Conservation (phyloP, 1,140 invertebrate species). For the Lamellibrachia luymesi region DNA sequence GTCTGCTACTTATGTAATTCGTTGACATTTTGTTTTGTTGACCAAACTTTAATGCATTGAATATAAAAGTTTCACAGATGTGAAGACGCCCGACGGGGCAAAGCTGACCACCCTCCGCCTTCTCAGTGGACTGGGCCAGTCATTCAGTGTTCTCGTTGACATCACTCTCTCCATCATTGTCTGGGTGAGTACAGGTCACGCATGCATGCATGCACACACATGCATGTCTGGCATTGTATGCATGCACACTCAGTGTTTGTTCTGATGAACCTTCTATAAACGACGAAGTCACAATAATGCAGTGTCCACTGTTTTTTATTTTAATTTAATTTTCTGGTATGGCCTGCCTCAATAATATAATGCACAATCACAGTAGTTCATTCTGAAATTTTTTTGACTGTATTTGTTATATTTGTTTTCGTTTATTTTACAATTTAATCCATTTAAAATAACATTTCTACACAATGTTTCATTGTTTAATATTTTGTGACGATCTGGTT, state of each 20-base stretch:
- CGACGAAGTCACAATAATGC: too few species aligned
- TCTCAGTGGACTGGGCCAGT: conserved; percentile 40
- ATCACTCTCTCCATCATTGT: conserved; percentile 30
- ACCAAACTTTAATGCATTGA: background rate
- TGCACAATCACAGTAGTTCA: too few species aligned
- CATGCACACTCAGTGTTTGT: background rate
- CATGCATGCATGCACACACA: background rate
- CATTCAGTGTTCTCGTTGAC: conserved; percentile 50
- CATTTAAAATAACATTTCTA: too few species aligned
- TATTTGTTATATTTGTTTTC: background rate
- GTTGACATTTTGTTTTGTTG: background rate
- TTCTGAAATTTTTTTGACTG: too few species aligned
- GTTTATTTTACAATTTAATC: too few species aligned
- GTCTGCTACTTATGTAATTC: background rate
- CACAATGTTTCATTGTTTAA: too few species aligned
- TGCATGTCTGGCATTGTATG: background rate
- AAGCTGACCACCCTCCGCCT: background rate
- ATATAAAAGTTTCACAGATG: background rate
- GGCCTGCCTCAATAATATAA: too few species aligned
- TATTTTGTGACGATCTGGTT: too few species aligned
- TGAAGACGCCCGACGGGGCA: background rate
- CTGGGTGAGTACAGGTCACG: conserved; percentile 26
- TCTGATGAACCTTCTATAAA: too few species aligned
- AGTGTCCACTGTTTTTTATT: too few species aligned
- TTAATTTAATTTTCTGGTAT: too few species aligned